Conservation (phyloP, 2,797 vertebrate species). For the Huso huso region DNA sequence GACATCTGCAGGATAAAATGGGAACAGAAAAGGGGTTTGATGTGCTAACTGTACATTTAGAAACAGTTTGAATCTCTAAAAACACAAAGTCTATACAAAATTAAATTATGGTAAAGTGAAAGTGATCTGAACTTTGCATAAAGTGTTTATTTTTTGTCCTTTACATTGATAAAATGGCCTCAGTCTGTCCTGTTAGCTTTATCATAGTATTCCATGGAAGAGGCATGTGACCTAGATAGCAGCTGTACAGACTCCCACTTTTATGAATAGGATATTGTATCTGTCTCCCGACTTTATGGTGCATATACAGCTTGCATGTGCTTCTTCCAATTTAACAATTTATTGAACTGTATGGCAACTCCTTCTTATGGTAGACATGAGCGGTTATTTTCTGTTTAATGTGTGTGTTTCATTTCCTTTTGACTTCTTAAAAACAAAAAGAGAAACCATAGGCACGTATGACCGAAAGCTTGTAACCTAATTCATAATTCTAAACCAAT, state of each 20-base stretch:
- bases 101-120: neutral
- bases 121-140: neutral
- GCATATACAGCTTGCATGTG: slow-evolving; percentile 9
- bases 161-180: slow-evolving; percentile 1
- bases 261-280: slow-evolving; percentile 14
- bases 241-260: neutral
- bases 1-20: no score
- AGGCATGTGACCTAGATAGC: slow-evolving; percentile 12
- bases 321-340: neutral
- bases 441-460: neutral
- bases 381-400: neutral
- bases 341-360: neutral
- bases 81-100: no score
- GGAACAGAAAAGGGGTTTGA: no score
- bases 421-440: neutral
- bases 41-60: no score
- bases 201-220: neutral
- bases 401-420: neutral
- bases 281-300: neutral
- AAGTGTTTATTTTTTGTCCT: neutral
- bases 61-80: no score
- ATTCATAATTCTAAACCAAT: slow-evolving; percentile 44
- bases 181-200: neutral
- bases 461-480: slow-evolving; percentile 30
- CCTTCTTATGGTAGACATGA: neutral